These are phyloP conservation scores for Chaetura pelagica DNA, from an alignment of 2,113 vertebrate species.

Conservation along the genomic window DNA sequence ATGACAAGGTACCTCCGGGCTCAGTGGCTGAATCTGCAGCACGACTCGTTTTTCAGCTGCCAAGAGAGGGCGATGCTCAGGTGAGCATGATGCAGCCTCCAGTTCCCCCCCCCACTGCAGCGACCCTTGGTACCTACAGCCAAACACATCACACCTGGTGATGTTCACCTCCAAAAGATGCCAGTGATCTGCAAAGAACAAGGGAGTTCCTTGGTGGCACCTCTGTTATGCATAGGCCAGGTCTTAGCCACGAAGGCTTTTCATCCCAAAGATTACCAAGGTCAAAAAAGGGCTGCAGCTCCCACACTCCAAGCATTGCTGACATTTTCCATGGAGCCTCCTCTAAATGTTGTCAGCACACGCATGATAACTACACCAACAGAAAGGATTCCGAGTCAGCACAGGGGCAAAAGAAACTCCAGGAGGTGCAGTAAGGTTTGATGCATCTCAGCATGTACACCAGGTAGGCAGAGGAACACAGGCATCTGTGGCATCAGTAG, in stretches of 20 bases:
- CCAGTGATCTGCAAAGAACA: neutral
- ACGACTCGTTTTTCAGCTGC: accelerated
- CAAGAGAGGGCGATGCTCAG: neutral
- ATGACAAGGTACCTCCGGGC: neutral
- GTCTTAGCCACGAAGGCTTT: neutral
- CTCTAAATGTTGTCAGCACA: neutral
- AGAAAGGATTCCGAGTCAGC: neutral
- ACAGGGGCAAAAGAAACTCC: neutral
- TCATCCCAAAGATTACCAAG: accelerated
- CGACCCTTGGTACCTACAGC: neutral
- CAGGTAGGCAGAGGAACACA: neutral
- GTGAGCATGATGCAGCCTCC: neutral
- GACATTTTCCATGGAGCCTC: neutral
- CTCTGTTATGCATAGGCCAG: neutral
- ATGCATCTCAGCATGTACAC: neutral
- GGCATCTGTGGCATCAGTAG: neutral
- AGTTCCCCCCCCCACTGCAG: accelerated
- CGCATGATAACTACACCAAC: neutral
- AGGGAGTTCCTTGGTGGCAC: neutral
- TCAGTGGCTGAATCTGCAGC: neutral
- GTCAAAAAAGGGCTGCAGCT: neutral
- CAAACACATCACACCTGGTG: neutral
- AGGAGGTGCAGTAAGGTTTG: neutral
- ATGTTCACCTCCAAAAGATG: neutral
- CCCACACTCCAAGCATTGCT: neutral